Conservation (phyloP, 2,888 invertebrate genomes). For the Aleiodes leptofemur region DNA sequence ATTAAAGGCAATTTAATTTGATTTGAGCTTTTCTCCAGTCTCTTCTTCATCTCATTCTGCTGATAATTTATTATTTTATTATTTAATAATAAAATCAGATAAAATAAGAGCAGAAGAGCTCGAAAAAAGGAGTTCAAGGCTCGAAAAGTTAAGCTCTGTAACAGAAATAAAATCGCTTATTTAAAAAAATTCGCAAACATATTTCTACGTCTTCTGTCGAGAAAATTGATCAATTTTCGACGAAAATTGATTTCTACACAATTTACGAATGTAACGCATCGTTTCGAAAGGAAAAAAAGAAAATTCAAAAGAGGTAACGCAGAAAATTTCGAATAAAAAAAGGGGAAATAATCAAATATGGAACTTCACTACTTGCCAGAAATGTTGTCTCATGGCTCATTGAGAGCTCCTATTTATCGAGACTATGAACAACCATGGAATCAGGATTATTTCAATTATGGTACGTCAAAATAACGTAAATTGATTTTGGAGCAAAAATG, state of each 20-base stretch:
- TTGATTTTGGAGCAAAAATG: background rate
- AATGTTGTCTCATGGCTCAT: slow-evolving; percentile 76
- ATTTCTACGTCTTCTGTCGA: too few species aligned
- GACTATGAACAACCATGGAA: slow-evolving; percentile 77
- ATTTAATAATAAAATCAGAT: slow-evolving; percentile 6
- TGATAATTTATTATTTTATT: background rate
- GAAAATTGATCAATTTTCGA: too few species aligned
- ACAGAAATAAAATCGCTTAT: too few species aligned
- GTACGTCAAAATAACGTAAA: slow-evolving; percentile 57
- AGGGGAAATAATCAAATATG: slow-evolving; percentile 67
- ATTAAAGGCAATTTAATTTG: too few species aligned
- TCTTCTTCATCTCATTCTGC: background rate
- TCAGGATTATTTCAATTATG: slow-evolving; percentile 67
- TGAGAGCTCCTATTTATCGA: slow-evolving; percentile 75
- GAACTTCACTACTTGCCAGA: slow-evolving; percentile 79
- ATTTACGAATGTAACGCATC: too few species aligned
- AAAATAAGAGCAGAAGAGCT: too few species aligned
- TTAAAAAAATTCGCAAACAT: too few species aligned
- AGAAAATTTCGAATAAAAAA: slow-evolving; percentile 24
- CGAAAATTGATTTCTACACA: too few species aligned
- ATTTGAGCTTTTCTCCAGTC: too few species aligned
- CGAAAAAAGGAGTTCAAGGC: too few species aligned
- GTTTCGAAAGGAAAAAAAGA: too few species aligned
- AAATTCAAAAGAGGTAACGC: background rate
- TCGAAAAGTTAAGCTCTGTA: too few species aligned